A percentile compares a stretch with the other conserved stretches of the same genome.
phyloP scores from a whole-genome alignment of 2,113 vertebrate genomes.

The Phalacrocorax carbo region DNA sequence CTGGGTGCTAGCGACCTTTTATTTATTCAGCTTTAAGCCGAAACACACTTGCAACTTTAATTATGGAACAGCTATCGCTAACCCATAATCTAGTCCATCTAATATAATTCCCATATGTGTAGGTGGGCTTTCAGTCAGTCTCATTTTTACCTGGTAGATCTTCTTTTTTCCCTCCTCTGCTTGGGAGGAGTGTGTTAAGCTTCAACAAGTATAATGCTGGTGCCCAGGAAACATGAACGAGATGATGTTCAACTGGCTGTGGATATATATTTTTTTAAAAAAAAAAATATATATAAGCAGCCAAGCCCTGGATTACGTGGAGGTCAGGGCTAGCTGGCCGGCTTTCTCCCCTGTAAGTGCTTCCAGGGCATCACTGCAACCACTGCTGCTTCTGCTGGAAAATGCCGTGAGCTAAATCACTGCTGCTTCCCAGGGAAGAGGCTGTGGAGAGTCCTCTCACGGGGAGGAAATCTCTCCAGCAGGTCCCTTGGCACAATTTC shows the following conservation, averaged over 20 bases:
- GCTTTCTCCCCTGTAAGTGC: background rate
- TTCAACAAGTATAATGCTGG: background rate
- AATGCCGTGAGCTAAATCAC: background rate
- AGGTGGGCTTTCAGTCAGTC: background rate
- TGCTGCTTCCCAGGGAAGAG: background rate
- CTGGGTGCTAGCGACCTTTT: background rate
- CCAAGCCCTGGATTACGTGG: background rate
- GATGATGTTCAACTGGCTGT: background rate
- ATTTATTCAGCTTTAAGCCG: background rate
- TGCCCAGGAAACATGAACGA: background rate
- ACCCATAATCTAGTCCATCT: background rate
- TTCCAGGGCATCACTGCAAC: background rate
- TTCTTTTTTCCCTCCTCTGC: background rate
- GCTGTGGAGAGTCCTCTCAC: background rate
- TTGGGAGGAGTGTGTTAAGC: background rate
- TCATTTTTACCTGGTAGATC: background rate
- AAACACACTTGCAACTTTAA: background rate
- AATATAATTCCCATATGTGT: background rate
- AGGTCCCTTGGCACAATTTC: background rate
- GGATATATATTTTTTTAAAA: too few species aligned
- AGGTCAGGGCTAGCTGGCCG: background rate
- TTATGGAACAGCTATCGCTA: background rate
- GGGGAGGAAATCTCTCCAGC: background rate
- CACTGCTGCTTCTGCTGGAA: background rate
- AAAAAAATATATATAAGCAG: too few species aligned